phyloP scores from a whole-genome alignment of 2,797 vertebrate genomes.

The Eulemur mongoz region DNA sequence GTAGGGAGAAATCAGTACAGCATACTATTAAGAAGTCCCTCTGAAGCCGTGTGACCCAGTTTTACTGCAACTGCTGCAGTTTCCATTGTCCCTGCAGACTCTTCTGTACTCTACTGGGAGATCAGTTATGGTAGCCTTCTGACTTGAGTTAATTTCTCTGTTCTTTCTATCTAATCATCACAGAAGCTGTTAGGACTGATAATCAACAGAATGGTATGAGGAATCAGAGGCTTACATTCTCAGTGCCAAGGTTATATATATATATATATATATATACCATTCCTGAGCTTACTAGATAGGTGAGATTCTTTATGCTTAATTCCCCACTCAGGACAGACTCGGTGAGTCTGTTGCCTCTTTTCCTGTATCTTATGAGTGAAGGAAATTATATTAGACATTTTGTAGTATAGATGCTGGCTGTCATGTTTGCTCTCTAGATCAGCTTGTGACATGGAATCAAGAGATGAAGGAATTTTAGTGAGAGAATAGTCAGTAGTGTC shows the following conservation, averaged over 20 bases:
- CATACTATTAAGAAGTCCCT: background rate
- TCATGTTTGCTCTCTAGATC: background rate
- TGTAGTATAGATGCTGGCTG: background rate
- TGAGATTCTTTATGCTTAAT: background rate
- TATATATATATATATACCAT: background rate
- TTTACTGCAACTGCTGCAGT: background rate
- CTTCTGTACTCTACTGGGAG: background rate
- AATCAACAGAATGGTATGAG: background rate
- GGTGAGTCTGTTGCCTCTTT: background rate
- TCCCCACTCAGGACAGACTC: background rate
- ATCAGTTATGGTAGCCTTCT: background rate
- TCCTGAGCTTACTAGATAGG: background rate
- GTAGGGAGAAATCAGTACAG: background rate
- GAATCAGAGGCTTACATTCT: background rate
- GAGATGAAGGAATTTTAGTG: constrained; percentile 5
- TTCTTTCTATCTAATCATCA: background rate
- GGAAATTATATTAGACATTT: background rate
- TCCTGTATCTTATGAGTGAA: background rate
- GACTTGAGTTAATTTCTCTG: background rate
- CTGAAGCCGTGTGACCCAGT: background rate
- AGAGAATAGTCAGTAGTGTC: background rate
- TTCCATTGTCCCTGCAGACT: background rate
- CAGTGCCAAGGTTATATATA: background rate
- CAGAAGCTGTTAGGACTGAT: background rate
- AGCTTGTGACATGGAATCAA: background rate